Percentiles rank a stretch among this genome's conserved stretches.
Conservation (phyloP, 2,113 vertebrate species). For the Agapornis roseicollis region DNA sequence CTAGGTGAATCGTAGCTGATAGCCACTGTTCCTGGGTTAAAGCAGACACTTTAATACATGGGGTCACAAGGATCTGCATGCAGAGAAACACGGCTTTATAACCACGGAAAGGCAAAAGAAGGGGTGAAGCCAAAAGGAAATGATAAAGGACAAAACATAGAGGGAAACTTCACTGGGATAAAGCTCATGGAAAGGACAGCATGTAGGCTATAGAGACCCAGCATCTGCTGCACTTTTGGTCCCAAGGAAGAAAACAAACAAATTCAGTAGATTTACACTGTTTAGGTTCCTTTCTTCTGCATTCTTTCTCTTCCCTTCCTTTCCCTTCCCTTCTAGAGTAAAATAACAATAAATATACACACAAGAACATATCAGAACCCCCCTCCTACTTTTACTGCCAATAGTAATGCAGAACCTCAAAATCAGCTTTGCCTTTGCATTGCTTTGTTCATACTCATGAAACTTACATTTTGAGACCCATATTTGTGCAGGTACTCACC, state of each 20-base stretch:
- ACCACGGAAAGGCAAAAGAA: neutral
- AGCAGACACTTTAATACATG: neutral
- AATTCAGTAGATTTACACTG: neutral
- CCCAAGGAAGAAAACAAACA: neutral
- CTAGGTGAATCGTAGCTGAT: neutral
- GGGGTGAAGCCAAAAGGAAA: neutral
- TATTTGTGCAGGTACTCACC: neutral
- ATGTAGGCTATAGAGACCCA: neutral
- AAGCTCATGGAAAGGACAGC: neutral
- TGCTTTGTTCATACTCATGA: neutral
- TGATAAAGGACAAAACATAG: neutral
- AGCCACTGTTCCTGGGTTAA: neutral
- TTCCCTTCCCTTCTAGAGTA: neutral
- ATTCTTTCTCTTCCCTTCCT: neutral
- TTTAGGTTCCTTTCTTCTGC: neutral
- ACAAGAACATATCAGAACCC: neutral
- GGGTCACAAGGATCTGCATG: neutral
- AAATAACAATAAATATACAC: neutral
- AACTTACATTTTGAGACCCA: accelerated
- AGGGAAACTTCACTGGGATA: neutral
- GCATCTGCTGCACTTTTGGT: neutral
- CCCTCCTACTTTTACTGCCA: neutral
- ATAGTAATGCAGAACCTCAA: neutral
- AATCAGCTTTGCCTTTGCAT: neutral
- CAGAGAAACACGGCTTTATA: neutral